Percentiles rank a stretch among this genome's conserved stretches.
Conservation (phyloP, 2,113 vertebrate genomes). For the Calyptommatus sinebrachiatus region DNA sequence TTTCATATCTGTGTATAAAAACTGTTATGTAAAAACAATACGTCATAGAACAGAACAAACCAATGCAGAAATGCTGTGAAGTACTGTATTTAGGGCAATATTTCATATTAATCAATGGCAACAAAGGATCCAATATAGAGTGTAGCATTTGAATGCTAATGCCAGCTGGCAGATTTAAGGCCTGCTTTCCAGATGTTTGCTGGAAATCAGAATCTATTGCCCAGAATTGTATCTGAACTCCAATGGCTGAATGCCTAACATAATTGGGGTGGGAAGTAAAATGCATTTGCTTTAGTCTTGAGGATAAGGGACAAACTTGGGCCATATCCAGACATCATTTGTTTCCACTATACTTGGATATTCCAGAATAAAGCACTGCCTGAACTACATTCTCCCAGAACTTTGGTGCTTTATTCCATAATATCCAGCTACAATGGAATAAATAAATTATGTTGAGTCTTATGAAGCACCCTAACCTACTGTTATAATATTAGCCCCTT, state of each 20-base stretch:
- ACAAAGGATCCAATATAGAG: not conserved
- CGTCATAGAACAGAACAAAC: not conserved
- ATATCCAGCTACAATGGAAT: no score
- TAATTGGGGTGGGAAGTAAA: slow-evolving; percentile 1
- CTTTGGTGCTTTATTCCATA: no score
- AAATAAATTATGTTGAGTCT: not conserved
- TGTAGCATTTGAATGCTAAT: not conserved
- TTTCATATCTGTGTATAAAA: not conserved
- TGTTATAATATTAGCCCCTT: not conserved
- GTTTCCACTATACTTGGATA: no score
- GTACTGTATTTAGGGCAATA: not conserved
- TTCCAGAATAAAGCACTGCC: no score
- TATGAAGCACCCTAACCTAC: not conserved
- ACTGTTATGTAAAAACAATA: not conserved
- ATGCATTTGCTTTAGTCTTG: not conserved
- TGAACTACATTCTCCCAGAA: no score
- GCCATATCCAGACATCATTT: no score
- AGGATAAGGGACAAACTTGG: not conserved
- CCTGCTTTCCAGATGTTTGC: no score
- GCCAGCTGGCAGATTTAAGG: not conserved
- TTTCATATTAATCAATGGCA: not conserved
- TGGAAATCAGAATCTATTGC: not conserved
- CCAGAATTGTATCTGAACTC: accelerated
- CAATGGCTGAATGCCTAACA: not conserved
- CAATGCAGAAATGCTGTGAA: not conserved